Conservation (phyloP, 2,113 vertebrate genomes). For the Bufo gargarizans region DNA sequence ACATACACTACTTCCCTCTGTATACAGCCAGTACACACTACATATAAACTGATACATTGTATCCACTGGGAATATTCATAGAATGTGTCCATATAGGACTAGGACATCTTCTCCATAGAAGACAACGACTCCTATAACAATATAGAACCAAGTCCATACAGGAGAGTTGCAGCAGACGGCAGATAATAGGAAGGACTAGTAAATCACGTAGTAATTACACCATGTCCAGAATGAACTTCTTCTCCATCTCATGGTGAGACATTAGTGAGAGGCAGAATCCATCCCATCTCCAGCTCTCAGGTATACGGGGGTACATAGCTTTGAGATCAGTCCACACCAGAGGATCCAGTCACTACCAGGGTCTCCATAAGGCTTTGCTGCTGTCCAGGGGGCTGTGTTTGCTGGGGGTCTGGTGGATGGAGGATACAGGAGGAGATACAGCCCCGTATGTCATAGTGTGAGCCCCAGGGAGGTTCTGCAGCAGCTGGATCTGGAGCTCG, state of each 20-base stretch:
- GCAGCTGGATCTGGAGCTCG: conserved; percentile 56
- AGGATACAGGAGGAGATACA: neutral
- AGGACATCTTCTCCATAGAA: neutral
- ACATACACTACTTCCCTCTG: neutral
- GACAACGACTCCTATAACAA: neutral
- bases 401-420: too few relatives aligned
- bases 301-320: neutral
- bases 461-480: conserved; percentile 62
- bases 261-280: neutral
- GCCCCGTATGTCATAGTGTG: neutral
- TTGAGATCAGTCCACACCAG: too few relatives aligned
- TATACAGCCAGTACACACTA: neutral
- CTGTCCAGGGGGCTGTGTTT: too few relatives aligned
- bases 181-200: neutral
- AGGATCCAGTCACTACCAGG: conserved; percentile 60
- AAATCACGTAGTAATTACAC: neutral
- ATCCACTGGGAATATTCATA: conserved; percentile 4
- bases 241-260: neutral
- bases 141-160: neutral
- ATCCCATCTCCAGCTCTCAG: too few relatives aligned
- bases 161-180: neutral
- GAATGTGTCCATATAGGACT: conserved; percentile 12
- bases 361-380: conserved; percentile 64
- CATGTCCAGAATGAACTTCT: neutral
- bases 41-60: conserved; percentile 8